Evolutionary conservation across 1,140 invertebrate species (phyloP).

Genomic region (Matsumurasca onukii): DNA sequence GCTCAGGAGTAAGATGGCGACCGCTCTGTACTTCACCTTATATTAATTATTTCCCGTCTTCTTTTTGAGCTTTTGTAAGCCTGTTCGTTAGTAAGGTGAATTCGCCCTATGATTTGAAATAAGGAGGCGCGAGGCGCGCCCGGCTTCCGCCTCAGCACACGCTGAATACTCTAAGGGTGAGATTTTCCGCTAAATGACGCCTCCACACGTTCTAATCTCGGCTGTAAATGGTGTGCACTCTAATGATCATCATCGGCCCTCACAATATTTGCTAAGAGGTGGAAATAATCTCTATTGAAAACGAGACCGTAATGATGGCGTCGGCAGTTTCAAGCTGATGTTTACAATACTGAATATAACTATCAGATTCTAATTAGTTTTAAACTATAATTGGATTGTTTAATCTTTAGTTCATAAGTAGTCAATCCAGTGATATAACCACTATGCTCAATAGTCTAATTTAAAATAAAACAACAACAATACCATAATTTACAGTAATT

Average conservation of each 20-base stretch:
- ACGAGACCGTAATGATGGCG: too few relatives aligned
- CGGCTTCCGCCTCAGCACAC: not conserved
- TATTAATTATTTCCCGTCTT: not conserved
- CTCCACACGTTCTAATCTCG: not conserved
- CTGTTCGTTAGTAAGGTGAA: slow-evolving; percentile 1
- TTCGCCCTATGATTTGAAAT: not conserved
- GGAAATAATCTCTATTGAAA: too few relatives aligned
- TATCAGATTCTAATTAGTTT: too few relatives aligned
- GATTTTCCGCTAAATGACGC: not conserved
- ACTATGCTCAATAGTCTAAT: too few relatives aligned
- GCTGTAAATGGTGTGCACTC: not conserved
- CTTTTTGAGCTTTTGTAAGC: slow-evolving; percentile 3
- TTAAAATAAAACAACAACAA: too few relatives aligned
- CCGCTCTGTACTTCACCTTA: not conserved
- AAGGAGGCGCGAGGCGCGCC: not conserved
- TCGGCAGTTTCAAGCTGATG: too few relatives aligned
- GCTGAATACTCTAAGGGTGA: not conserved
- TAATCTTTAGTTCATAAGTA: too few relatives aligned
- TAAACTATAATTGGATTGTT: too few relatives aligned
- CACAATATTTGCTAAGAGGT: too few relatives aligned
- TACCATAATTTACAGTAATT: too few relatives aligned
- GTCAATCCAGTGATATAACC: too few relatives aligned
- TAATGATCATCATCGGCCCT: not conserved
- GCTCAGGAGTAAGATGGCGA: slow-evolving; percentile 10
- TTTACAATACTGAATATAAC: too few relatives aligned